Conservation (phyloP, 2,888 invertebrate genomes). For the Euplexia lucipara region DNA sequence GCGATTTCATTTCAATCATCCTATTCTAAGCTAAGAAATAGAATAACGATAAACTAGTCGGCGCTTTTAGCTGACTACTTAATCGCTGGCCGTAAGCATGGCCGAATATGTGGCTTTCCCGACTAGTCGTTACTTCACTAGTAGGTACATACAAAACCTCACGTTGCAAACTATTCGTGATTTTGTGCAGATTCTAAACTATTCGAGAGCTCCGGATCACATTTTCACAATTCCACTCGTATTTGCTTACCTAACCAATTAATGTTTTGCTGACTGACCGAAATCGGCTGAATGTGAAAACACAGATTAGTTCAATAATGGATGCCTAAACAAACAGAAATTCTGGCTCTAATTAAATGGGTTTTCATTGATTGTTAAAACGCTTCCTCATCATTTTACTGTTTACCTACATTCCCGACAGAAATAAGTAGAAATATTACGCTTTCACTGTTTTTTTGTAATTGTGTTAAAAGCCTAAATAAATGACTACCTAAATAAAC, state of each 20-base stretch:
- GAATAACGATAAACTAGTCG: too few species aligned
- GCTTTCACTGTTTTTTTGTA: neutral
- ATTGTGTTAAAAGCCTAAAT: neutral
- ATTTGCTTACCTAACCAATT: constrained; percentile 1
- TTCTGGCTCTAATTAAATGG: neutral
- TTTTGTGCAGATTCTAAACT: neutral
- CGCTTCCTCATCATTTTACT: too few species aligned
- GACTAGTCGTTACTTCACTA: too few species aligned
- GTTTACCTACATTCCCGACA: too few species aligned
- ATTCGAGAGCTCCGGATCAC: neutral
- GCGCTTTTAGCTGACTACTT: too few species aligned
- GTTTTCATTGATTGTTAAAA: neutral
- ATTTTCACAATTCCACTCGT: neutral
- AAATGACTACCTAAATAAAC: too few species aligned
- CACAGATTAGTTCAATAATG: constrained; percentile 5
- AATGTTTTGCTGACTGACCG: neutral
- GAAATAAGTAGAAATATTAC: too few species aligned
- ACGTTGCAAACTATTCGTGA: neutral
- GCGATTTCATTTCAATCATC: too few species aligned
- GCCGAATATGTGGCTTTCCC: too few species aligned
- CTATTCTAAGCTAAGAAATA: too few species aligned
- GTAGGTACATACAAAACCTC: too few species aligned
- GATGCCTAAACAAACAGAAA: constrained; percentile 1
- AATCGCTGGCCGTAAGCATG: too few species aligned
- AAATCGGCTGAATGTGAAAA: neutral